These are phyloP conservation scores for Phalacrocorax aristotelis DNA, from an alignment of 2,113 vertebrate species.

Conservation along the genomic window DNA sequence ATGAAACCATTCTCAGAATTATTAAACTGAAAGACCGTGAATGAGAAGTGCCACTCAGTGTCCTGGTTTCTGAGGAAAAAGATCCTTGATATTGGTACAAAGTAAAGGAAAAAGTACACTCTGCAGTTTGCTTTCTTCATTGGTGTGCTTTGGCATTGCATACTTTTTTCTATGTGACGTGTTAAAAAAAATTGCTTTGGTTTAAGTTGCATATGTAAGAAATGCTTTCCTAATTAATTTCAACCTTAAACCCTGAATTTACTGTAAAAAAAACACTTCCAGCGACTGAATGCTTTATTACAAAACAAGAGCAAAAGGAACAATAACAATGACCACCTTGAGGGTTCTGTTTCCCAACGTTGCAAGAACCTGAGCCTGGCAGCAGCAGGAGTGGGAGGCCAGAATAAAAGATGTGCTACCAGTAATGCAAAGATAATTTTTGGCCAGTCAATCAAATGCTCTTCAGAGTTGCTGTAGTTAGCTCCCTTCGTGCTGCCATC, in stretches of 20 bases:
- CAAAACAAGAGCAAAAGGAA: neutral
- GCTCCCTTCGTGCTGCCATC: neutral
- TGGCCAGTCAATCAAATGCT: neutral
- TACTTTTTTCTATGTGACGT: fast-evolving
- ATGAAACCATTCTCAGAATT: neutral
- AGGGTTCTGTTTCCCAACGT: neutral
- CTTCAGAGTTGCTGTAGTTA: neutral
- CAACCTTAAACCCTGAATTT: neutral
- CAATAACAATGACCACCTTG: neutral
- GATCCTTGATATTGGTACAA: neutral
- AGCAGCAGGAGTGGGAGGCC: neutral
- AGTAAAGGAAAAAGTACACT: neutral
- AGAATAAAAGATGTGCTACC: neutral
- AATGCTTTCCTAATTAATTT: neutral
- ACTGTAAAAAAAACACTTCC: neutral
- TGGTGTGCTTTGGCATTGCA: neutral
- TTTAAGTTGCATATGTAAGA: neutral
- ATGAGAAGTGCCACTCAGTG: neutral
- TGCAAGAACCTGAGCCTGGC: neutral
- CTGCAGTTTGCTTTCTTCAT: neutral
- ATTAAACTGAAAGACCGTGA: neutral
- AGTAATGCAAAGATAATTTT: neutral
- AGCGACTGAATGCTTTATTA: neutral
- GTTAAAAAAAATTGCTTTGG: neutral
- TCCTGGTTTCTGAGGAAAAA: neutral